Evolutionary conservation across 2,797 vertebrate species (phyloP), one percentile per base, ranked within the genome.

Genomic region (Oreochromis mossambicus): DNA sequence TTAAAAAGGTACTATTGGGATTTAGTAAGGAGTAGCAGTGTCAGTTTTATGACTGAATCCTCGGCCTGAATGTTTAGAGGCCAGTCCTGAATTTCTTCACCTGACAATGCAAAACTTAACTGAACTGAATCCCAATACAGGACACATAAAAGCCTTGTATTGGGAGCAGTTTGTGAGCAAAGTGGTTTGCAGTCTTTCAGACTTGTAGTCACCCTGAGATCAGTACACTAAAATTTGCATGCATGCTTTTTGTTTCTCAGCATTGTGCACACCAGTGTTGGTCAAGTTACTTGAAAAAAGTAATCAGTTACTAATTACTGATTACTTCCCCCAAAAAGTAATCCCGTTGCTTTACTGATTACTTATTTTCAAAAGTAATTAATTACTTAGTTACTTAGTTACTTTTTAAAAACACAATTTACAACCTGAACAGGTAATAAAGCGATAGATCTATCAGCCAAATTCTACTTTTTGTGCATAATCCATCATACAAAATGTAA

Each of bases 71-170:
- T 73, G 24, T 73, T 29, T 48, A 73, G 68, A 48, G 66, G 21
- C 0, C 68, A 29, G 8, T 46, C 0, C 24, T 10, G n/a, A 17
- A 48, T 46, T 70, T 70, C 24, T 73, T 3, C 24, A 46, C 8
- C 21, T 73, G 24, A 48, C 0, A 11, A 15, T 15, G 8, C 21
- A 68, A 15, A 70, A 46, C 61, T 41, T 3, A 66, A 66, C 0
- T 5, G 14, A 70, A 46, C 14, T 70, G 5, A 70, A 46, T 26
- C 14, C 21, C 2, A 46, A 46, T 11, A 2, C 38, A 70, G 66
- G 63, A 43, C 21, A 24, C 14, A 46, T 26, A 41, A 21, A 24
- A 24, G 1, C 3, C 8, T 58, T 17, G 15, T 1, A 34, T 32
- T 32, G 14, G 21, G 5, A 43, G 36, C n/a, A 3, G 1, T 68